Conservation (phyloP, 2,888 invertebrate genomes). For the Lycophotia porphyrea region DNA sequence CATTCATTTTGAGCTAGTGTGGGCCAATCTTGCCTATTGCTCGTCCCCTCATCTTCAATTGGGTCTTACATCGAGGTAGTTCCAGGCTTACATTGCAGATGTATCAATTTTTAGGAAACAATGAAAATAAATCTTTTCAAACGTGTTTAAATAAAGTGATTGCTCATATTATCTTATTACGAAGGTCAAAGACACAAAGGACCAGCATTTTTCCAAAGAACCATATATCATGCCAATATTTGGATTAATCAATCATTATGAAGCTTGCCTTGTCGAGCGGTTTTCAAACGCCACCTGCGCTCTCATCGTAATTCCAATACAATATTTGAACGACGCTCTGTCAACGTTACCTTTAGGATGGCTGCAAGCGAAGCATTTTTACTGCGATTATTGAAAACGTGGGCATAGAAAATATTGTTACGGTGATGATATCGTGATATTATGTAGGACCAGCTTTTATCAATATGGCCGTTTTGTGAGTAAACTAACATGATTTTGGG, state of each 20-base stretch:
- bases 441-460: background rate
- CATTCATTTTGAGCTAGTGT: background rate
- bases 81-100: background rate
- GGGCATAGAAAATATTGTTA: background rate
- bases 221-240: constrained; percentile 2
- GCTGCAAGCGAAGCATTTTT: constrained; percentile 28
- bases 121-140: no score
- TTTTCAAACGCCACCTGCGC: constrained; percentile 68
- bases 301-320: constrained; percentile 79
- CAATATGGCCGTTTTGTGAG: background rate
- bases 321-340: constrained; percentile 79
- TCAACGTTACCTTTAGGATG: constrained; percentile 68
- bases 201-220: background rate
- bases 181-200: background rate
- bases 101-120: background rate
- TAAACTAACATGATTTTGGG: background rate
- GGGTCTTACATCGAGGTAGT: background rate
- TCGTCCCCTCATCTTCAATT: background rate
- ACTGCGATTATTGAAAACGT: background rate
- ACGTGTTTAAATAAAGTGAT: background rate
- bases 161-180: background rate
- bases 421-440: background rate
- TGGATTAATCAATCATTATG: constrained; percentile 55
- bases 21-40: background rate
- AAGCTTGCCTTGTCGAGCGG: constrained; percentile 65